phyloP scores from a whole-genome alignment of 2,113 vertebrate genomes.

The Halichoeres trimaculatus region DNA sequence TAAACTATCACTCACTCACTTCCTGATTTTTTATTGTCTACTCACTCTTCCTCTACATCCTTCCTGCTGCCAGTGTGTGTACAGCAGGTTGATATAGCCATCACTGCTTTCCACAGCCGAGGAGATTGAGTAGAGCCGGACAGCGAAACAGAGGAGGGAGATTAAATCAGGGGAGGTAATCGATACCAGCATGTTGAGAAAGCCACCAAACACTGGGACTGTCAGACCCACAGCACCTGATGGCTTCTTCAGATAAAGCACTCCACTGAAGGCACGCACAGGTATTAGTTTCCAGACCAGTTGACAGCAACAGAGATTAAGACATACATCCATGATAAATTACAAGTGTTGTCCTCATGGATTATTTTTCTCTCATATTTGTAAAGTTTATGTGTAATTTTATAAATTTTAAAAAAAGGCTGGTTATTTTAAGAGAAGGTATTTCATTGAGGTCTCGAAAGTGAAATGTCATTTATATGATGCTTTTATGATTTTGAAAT shows the following conservation, averaged over 20 bases:
- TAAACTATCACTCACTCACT: not conserved
- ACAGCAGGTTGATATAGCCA: conserved; percentile 68
- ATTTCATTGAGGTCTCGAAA: too few species aligned
- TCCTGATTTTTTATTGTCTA: not conserved
- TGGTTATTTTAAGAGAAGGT: too few species aligned
- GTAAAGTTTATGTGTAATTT: too few species aligned
- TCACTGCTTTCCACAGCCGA: conserved; percentile 55
- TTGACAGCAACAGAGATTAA: too few species aligned
- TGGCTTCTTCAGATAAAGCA: conserved; percentile 62
- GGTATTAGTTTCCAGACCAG: not conserved
- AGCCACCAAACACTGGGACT: conserved; percentile 58
- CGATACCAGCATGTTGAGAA: conserved; percentile 65
- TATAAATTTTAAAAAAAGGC: too few species aligned
- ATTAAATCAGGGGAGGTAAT: conserved; percentile 74
- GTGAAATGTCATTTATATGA: too few species aligned
- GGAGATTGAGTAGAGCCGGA: conserved; percentile 60
- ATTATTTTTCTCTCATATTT: too few species aligned
- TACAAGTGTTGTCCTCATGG: too few species aligned
- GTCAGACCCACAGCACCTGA: conserved; percentile 60
- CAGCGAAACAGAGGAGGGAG: conserved; percentile 66
- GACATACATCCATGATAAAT: too few species aligned
- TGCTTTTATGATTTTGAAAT: too few species aligned
- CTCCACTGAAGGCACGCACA: conserved; percentile 14
- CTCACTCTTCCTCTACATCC: not conserved
- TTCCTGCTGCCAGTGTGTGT: conserved; percentile 17